phyloP scores from a whole-genome alignment of 1,140 invertebrate species.

The Neocloeon triangulifer region DNA sequence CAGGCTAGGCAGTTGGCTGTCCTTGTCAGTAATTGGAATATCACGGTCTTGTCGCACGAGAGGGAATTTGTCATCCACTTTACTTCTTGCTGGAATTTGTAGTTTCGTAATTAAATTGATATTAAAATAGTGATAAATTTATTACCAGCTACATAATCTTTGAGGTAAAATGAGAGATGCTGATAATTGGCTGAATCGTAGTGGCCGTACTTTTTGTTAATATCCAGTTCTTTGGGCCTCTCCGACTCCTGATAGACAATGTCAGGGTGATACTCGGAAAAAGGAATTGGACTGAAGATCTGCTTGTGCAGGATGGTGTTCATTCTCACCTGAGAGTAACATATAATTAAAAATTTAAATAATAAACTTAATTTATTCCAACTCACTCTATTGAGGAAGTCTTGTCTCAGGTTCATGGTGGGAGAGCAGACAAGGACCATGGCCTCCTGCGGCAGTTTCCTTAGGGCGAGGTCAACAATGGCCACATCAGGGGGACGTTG shows the following conservation, averaged over 20 bases:
- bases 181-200: conserved; percentile 49
- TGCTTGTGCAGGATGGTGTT: conserved; percentile 61
- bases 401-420: conserved; percentile 40
- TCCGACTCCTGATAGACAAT: conserved; percentile 24
- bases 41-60: conserved; percentile 36
- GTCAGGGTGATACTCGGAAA: conserved; percentile 45
- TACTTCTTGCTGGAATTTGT: conserved; percentile 30
- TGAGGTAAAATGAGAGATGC: conserved; percentile 57
- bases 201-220: conserved; percentile 54
- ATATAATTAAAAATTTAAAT: conserved; percentile 5
- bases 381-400: conserved; percentile 62
- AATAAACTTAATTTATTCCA: not conserved
- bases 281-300: conserved; percentile 63
- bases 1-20: conserved; percentile 10
- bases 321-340: conserved; percentile 41
- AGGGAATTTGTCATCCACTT: conserved; percentile 28
- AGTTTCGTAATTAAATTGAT: conserved; percentile 1
- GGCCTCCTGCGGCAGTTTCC: conserved; percentile 44
- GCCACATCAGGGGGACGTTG: conserved; percentile 26
- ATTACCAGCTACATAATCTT: conserved; percentile 40
- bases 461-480: conserved; percentile 41
- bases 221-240: conserved; percentile 34
- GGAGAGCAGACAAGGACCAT: conserved; percentile 39
- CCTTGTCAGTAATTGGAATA: conserved; percentile 22
- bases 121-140: not conserved